Evolutionary conservation across 2,797 vertebrate species (phyloP).

Genomic region (Enoplosus armatus): DNA sequence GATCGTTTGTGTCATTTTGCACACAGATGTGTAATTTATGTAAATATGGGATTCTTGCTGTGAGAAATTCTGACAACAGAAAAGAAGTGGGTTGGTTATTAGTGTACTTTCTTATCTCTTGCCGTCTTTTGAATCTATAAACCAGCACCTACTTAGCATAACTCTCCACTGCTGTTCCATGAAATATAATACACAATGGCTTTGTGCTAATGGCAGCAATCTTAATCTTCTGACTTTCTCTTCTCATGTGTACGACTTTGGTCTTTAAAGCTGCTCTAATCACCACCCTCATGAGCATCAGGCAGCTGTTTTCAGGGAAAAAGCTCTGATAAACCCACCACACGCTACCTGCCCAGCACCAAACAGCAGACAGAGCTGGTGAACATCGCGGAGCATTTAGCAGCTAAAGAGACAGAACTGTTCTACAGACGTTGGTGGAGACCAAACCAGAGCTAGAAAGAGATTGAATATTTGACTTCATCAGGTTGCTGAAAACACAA

Average conservation of each 20-base stretch:
- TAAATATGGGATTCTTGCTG: conserved; percentile 34
- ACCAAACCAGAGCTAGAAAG: background rate
- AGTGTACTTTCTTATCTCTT: conserved; percentile 32
- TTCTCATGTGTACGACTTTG: background rate
- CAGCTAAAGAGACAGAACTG: background rate
- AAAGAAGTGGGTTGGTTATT: conserved; percentile 32
- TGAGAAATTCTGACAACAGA: conserved; percentile 26
- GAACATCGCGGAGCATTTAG: background rate
- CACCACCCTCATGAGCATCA: background rate
- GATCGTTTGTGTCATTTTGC: conserved; percentile 59
- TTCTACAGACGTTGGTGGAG: background rate
- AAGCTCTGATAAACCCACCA: background rate
- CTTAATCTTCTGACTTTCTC: conserved; percentile 25
- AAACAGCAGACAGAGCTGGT: background rate
- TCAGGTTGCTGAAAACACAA: background rate
- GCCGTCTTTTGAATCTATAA: conserved; percentile 32
- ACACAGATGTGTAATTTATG: conserved; percentile 43
- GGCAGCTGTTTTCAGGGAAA: background rate
- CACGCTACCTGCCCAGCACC: background rate
- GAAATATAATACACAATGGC: conserved; percentile 20
- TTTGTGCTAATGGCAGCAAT: conserved; percentile 29
- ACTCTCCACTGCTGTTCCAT: conserved; percentile 20
- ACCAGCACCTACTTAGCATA: conserved; percentile 17
- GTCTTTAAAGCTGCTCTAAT: conserved; percentile 10
- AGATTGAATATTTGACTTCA: background rate